Base-by-base conservation (phyloP, 2,888 invertebrate species). In the Chrysomela aeneicollis region DNA sequence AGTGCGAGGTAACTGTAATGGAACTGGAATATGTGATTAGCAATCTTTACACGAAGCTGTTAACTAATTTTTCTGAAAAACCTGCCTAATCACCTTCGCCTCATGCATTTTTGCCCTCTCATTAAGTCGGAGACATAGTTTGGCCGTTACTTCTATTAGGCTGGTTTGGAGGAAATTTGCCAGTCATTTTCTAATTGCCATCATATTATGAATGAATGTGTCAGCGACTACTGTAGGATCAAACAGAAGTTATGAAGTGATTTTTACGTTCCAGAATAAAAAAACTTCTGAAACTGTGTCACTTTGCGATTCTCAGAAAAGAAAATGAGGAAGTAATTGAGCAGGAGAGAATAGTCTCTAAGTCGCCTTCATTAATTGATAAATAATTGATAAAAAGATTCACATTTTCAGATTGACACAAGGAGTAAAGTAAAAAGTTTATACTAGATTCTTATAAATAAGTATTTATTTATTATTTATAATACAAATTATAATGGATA, bases 81-180 rank as follows among this genome's bases (percentile, higher is more conserved):
- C 63, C 69, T 76, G 78, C 78, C 71, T 64, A 71, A 74, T 79
- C 79, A 79, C 78, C 72, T 68, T 68, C 61, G 66, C 59, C 71
- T 75, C 76, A 77, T 79, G 77, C 76, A 78, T 79, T 78, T 78
- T 73, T 76, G 73, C 69, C 71, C 70, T 69, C 74, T 76, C 72
- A 77, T 78, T 77, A 78, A 66, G 42, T 32, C 22, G 15, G 30
- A 51, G 54, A 62, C 32, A 18, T 18, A 37, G 21, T 26, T 42
- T 46, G 46, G 30, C 57, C 57, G 59, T 59, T 54, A 51, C 37
- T 62, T 52, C 15, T 58, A 55, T 47, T 64, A 49, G 21, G 50
- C 49, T 22, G 37, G 15, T 35, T 50, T 30, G 22, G 22, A 54
- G 30, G 50, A 59, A 61, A 49, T 17, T 30, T 19, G 59, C 62